Conservation (phyloP, 1,140 invertebrate species). For the Cydia fagiglandana region DNA sequence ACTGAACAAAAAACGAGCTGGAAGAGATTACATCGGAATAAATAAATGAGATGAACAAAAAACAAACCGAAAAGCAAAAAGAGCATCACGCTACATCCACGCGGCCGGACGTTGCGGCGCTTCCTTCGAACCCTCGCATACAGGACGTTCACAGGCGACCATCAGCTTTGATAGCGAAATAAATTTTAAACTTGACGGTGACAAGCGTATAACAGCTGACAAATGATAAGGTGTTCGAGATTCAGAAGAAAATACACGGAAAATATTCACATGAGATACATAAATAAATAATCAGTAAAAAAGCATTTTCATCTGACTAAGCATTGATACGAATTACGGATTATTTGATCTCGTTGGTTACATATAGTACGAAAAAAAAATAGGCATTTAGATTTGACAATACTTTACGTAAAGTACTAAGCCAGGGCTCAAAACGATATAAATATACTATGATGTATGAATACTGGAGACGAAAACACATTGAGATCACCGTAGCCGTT, state of each 20-base stretch:
- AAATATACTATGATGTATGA: background rate
- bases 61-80: conserved; percentile 76
- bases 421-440: background rate
- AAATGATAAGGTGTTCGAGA: conserved; percentile 43
- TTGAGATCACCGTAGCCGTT: background rate
- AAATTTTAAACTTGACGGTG: conserved; percentile 33
- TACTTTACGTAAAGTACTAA: background rate
- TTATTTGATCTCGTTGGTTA: too few species aligned
- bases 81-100: conserved; percentile 77
- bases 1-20: conserved; percentile 79
- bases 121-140: conserved; percentile 68
- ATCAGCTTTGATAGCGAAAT: conserved; percentile 42
- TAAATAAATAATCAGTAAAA: background rate
- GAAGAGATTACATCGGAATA: conserved; percentile 81
- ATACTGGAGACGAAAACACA: background rate
- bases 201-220: conserved; percentile 32
- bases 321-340: background rate
- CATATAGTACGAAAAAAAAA: too few species aligned
- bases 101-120: conserved; percentile 78
- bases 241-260: background rate
- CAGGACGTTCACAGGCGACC: conserved; percentile 51
- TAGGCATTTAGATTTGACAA: background rate
- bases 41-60: conserved; percentile 80
- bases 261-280: background rate
- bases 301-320: too few species aligned